Evolutionary conservation across 2,797 vertebrate genomes (phyloP), one percentile per base, ranked within the genome.

Genomic region (Amniataba percoides): DNA sequence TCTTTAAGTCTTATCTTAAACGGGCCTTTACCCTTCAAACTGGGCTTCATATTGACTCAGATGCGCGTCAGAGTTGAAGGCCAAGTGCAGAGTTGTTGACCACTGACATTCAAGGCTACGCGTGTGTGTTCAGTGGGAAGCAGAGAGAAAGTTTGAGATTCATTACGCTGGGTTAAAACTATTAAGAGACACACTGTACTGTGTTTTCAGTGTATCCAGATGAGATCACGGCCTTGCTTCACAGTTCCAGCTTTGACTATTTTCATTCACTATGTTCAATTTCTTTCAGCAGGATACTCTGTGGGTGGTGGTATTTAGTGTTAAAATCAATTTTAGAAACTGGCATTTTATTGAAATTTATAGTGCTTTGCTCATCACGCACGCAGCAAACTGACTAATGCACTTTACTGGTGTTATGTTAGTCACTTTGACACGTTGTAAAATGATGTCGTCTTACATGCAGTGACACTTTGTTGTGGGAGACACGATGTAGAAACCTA

Each of bases 61-160:
- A 67, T 31, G 5, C 34, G 72, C 61, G 80, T 87, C 71, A 53
- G 27, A 85, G 83, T 74, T 86, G 74, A 85, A 83, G 82, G 88
- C 74, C 65, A 43, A 63, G 66, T 6, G 4, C 23, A 36, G 53
- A 61, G 57, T 0, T 61, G 39, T 51, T 87, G 81, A 70, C 78
- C 27, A n/a, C 25, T 34, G 67, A 55, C 15, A 19, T 66, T 62
- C 58, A 61, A 58, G 84, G 85, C 58, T 60, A 16, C 4, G 67
- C 66, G 55, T 84, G 34, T 48, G 36, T 52, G 39, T 18, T 7
- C 42, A 56, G 45, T 34, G 13, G 51, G 45, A 53, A 66, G 49
- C 15, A 31, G 21, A 31, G 34, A 40, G 46, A 68, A 25, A 40
- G 15, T 21, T 13, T 45, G 27, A 39, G 23, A 64, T 13, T 57